A percentile compares a stretch with the other conserved stretches of the same genome.
phyloP scores from a whole-genome alignment of 1,140 invertebrate genomes.

The Drosophila grimshawi region DNA sequence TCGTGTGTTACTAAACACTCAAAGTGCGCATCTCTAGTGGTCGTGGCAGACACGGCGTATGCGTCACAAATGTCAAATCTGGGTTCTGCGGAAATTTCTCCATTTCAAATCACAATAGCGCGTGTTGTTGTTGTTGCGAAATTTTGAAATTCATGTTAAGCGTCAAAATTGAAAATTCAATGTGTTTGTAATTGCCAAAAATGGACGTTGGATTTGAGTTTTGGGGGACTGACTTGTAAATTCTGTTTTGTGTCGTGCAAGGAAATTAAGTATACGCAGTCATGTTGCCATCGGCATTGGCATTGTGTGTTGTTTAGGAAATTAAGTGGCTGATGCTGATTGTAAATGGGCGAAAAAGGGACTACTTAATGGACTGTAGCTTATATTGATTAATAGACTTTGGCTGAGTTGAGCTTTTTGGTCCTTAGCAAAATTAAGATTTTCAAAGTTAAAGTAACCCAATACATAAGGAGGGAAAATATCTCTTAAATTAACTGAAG shows the following conservation, averaged over 20 bases:
- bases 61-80: conserved; percentile 37
- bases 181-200: conserved; percentile 48
- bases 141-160: conserved; percentile 19
- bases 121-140: conserved; percentile 3
- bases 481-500: conserved; percentile 12
- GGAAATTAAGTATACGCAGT: conserved; percentile 66
- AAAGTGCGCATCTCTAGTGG: neutral
- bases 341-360: conserved; percentile 4
- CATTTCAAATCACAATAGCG: conserved; percentile 36
- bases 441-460: conserved; percentile 1
- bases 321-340: conserved; percentile 38
- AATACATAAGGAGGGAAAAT: neutral
- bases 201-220: conserved; percentile 27
- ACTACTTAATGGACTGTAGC: conserved; percentile 16
- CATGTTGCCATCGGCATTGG: conserved; percentile 12
- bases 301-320: conserved; percentile 24
- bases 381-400: conserved; percentile 36
- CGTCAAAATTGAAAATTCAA: conserved; percentile 42
- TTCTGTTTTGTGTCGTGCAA: conserved; percentile 52
- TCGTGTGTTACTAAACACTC: neutral
- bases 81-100: neutral
- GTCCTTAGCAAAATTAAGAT: neutral
- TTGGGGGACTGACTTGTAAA: conserved; percentile 43
- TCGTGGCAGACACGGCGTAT: conserved; percentile 12
- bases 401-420: neutral